Base-by-base conservation (phyloP, 2,113 vertebrate species). In the Odontophorus gujanensis region DNA sequence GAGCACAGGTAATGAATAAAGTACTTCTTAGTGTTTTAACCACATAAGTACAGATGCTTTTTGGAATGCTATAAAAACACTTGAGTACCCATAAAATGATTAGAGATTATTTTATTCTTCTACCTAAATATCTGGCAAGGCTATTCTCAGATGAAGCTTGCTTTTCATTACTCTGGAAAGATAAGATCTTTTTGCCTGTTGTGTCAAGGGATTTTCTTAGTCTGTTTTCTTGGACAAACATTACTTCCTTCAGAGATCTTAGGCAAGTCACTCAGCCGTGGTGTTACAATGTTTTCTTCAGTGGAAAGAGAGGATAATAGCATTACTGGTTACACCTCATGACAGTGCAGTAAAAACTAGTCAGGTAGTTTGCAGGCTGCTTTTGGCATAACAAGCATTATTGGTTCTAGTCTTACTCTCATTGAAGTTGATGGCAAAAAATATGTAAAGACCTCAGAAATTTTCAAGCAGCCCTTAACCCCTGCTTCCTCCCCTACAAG, bases 171-270 rank as follows among this genome's bases (percentile, higher is more conserved):
- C 38, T 57, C 51, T 74, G 18, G 30, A 53, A 74, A 43, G 71
- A 43, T n/a, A n/a, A 32, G 40, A 57, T 28, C 30, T 55, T 43
- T 74, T 69, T 93, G 77, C 73, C 80, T 85, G 93, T 86, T 93
- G 45, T 85, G 84, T 81, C 32, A 51, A 50, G 34, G 75, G 57
- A 34, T 75, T 45, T 72, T 77, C 85, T 69, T 80, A 88, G 51
- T 81, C 79, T 91, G 14, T 92, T 92, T 96, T 53, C 96, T 85
- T 92, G 87, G 85, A 47, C 81, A 92, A 93, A 95, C 2, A 13
- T 13, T 43, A 59, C 51, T 85, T 78, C 57, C 51, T 83, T 88
- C 53, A 0, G 25, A 88, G 82, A 88, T 80, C 57, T 80, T 78
- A 12, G 3, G 80, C 82, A 93, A 74, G 65, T 57, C 38, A 26